Conservation (phyloP, 2,797 vertebrate genomes). For the Gadopsis marmoratus region DNA sequence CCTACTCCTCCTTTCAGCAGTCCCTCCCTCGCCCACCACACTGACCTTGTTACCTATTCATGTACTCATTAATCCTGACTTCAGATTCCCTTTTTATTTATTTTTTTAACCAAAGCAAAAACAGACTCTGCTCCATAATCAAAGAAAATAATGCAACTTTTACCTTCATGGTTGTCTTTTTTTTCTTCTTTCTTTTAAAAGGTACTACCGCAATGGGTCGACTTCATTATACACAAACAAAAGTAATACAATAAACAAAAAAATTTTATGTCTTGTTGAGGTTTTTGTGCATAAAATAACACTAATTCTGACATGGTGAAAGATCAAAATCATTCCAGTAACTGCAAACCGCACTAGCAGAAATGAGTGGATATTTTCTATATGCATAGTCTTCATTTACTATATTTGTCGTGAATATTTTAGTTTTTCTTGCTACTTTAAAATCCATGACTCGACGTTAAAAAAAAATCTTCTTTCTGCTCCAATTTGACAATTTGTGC, state of each 20-base stretch:
- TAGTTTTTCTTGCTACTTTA: too few species aligned
- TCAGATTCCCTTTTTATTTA: neutral
- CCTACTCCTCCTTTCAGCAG: constrained; percentile 25
- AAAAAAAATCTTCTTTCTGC: too few species aligned
- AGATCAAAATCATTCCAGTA: too few species aligned
- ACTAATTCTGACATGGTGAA: too few species aligned
- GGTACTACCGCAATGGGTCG: neutral
- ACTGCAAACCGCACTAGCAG: too few species aligned
- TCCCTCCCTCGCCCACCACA: constrained; percentile 3
- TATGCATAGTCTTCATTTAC: too few species aligned
- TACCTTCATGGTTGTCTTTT: neutral
- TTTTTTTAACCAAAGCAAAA: neutral
- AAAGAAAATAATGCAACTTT: neutral
- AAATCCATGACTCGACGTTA: too few species aligned
- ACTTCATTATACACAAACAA: neutral
- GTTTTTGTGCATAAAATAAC: neutral
- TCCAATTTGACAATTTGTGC: too few species aligned
- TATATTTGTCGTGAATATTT: too few species aligned
- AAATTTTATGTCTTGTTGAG: neutral
- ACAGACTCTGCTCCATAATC: neutral
- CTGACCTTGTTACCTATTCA: constrained; percentile 31
- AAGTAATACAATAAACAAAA: neutral
- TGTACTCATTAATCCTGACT: constrained; percentile 22
- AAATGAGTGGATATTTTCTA: too few species aligned
- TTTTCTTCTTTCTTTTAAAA: neutral